Evolutionary conservation across 2,888 invertebrate species (phyloP), one percentile per base, ranked within the genome.

Genomic region (Lasioglossum malachurum): DNA sequence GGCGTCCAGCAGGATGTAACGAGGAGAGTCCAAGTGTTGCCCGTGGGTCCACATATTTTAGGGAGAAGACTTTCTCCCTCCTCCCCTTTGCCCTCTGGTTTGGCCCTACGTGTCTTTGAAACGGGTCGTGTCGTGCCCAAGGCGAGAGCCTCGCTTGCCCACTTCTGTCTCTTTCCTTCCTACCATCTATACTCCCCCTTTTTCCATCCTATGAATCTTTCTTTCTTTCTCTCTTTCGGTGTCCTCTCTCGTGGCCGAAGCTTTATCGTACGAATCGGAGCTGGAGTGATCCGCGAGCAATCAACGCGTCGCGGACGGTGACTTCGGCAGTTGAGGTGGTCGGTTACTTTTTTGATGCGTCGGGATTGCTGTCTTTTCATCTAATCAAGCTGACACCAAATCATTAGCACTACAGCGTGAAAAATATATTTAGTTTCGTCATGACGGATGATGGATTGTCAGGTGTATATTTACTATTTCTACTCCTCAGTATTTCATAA

Each of bases 31-130:
- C 94, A 92, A 94, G 93, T 93, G 91, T 91, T 86, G 94, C 95
- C 93, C 89, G 88, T 78, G 94, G 94, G 92, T 90, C 88, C 94
- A 94, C 94, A 95, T 95, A 95, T 95, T 95, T 95, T 95, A 95
- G 95, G 94, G 93, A 94, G 92, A 93, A 92, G 93, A 83, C 84
- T 82, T 71, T 71, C 71, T 71, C 71, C 71, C 71, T n/a, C 71
- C 71, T 41, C 71, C 86, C 80, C 87, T 87, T 87, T 88, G 87
- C 89, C 92, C 92, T 90, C 92, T 89, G 90, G 87, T 92, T 93
- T 91, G 90, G 91, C 92, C 88, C 92, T 92, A 92, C 93, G 93
- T 94, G 94, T 94, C 94, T 95, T 94, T 94, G 93, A 94, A 94
- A 92, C 94, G 93, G 93, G 93, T 94, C 94, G 93, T 93, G 93